These are phyloP conservation scores for Panthera uncia DNA, from an alignment of 2,113 vertebrate species.

Conservation along the genomic window DNA sequence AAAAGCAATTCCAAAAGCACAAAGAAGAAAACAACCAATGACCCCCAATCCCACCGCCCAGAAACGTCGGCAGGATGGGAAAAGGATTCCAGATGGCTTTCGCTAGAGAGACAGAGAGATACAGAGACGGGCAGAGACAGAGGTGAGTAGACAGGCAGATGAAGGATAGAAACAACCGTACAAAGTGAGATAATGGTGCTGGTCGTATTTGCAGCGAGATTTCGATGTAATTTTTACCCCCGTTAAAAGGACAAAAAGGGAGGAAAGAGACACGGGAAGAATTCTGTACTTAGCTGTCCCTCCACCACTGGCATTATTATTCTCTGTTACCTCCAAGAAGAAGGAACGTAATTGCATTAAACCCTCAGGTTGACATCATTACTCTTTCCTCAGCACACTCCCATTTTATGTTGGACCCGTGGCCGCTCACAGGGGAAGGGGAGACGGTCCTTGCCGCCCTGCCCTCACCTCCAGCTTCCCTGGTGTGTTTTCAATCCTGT, in stretches of 20 bases:
- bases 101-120: rapidly evolving
- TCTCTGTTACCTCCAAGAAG: not conserved
- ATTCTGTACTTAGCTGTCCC: rapidly evolving
- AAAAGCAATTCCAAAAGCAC: not conserved
- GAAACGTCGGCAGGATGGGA: rapidly evolving
- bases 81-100: not conserved
- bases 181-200: rapidly evolving
- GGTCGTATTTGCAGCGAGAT: too few relatives aligned
- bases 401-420: rapidly evolving
- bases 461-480: rapidly evolving
- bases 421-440: too few relatives aligned
- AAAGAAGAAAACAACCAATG: not conserved
- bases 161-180: rapidly evolving
- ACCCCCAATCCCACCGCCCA: not conserved
- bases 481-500: too few relatives aligned
- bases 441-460: not conserved
- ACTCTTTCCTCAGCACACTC: not conserved
- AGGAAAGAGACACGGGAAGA: not conserved
- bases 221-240: not conserved
- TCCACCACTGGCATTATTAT: rapidly evolving
- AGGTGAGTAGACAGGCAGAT: rapidly evolving
- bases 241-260: not conserved
- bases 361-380: not conserved
- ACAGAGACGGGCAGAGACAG: too few relatives aligned
- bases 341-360: not conserved